Evolutionary conservation across 2,113 vertebrate genomes (phyloP).

Genomic region (Antechinus stuartii): DNA sequence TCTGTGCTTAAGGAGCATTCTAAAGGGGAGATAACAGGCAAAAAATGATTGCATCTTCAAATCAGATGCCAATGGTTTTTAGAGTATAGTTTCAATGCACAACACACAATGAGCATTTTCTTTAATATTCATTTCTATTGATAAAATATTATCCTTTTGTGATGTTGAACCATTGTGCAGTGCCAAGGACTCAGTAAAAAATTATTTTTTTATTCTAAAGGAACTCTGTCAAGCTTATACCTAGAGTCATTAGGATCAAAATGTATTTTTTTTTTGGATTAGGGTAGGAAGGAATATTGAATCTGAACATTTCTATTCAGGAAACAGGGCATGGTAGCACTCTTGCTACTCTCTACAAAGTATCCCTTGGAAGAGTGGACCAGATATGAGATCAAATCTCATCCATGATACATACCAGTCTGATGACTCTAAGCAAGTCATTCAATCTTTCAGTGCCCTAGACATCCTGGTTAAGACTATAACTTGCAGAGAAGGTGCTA

Average conservation of each 20-base stretch:
- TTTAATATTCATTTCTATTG: background rate
- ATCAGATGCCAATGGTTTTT: background rate
- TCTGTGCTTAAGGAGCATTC: background rate
- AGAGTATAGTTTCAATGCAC: background rate
- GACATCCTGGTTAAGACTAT: background rate
- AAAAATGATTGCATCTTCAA: background rate
- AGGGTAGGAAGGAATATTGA: background rate
- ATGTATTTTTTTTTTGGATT: constrained; percentile 19
- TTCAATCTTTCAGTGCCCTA: background rate
- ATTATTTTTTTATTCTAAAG: constrained; percentile 22
- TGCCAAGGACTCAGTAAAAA: background rate
- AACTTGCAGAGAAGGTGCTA: background rate
- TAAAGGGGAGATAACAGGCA: background rate
- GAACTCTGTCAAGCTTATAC: constrained; percentile 29
- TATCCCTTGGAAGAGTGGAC: background rate
- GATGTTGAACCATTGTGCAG: background rate
- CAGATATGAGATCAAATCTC: background rate
- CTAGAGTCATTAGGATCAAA: constrained; percentile 30
- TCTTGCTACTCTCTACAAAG: background rate
- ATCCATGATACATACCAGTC: background rate
- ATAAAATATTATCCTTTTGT: background rate
- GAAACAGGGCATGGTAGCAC: background rate
- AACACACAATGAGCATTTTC: background rate
- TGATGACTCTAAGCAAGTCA: background rate
- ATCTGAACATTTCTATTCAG: constrained; percentile 33